Percentiles rank a stretch among this genome's conserved stretches.
These are phyloP conservation scores for Acanthoscelides obtectus DNA, from an alignment of 2,888 invertebrate species.

Conservation along the genomic window DNA sequence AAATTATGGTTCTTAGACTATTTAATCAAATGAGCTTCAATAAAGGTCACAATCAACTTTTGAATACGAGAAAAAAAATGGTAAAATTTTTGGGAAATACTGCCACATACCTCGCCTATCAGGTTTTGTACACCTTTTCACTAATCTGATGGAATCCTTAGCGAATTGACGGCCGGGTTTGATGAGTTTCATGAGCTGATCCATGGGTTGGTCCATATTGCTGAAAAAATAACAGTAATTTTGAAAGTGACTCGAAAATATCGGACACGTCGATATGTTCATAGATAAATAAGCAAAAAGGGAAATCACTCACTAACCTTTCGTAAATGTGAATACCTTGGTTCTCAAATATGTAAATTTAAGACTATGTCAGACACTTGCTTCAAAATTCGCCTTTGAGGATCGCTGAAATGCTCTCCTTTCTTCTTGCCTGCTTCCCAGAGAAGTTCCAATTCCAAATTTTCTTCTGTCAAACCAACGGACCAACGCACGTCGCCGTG, in stretches of 20 bases:
- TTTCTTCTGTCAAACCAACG: not conserved
- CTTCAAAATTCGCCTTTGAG: not conserved
- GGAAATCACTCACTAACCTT: not conserved
- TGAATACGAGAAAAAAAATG: no score
- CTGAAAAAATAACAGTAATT: constrained; percentile 14
- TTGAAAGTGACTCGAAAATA: not conserved
- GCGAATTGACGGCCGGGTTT: constrained; percentile 96
- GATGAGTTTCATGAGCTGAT: constrained; percentile 91
- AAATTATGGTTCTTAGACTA: no score
- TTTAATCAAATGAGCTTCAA: no score
- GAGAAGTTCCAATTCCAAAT: not conserved
- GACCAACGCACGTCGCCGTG: not conserved
- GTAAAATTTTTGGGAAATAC: not conserved
- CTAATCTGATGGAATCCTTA: constrained; percentile 96
- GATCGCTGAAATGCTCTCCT: not conserved
- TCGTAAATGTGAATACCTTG: not conserved
- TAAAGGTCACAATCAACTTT: no score
- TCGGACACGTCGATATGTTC: not conserved
- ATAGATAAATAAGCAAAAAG: not conserved
- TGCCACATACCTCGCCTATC: constrained; percentile 89
- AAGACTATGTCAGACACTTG: not conserved
- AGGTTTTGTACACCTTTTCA: constrained; percentile 99
- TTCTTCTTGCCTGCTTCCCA: no score
- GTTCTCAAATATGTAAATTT: not conserved
- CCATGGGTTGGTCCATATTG: constrained; percentile 61